A percentile compares a stretch with the other conserved stretches of the same genome.
These are phyloP conservation scores for Cephalopterus ornatus DNA, from an alignment of 2,113 vertebrate species.

Conservation along the genomic window DNA sequence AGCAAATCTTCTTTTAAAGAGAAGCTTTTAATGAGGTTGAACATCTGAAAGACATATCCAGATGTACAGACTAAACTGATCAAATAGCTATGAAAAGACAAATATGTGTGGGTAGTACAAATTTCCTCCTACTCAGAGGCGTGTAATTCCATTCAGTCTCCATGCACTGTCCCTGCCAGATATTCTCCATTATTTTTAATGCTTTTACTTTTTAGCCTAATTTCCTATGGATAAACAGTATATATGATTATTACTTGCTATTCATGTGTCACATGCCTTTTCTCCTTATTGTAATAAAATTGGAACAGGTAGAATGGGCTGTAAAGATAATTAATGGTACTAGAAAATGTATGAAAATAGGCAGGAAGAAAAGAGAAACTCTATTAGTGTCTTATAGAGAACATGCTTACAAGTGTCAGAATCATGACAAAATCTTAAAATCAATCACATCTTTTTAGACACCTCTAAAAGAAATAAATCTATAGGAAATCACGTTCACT, in stretches of 20 bases:
- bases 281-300: not conserved
- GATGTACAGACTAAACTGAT: not conserved
- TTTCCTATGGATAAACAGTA: not conserved
- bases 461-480: not conserved
- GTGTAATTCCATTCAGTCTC: not conserved
- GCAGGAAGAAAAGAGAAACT: not conserved
- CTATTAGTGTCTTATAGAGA: not conserved
- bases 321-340: not conserved
- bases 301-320: not conserved
- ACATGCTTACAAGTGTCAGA: not conserved
- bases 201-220: not conserved
- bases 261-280: not conserved
- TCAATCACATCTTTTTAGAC: not conserved
- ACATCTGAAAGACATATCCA: constrained; percentile 27
- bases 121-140: not conserved
- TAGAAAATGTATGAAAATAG: not conserved
- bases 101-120: not conserved
- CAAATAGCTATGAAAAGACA: not conserved
- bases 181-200: not conserved
- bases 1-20: not conserved
- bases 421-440: not conserved
- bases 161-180: not conserved
- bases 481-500: not conserved
- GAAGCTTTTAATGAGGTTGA: constrained; percentile 29
- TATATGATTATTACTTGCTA: not conserved